Conservation (phyloP, 2,888 invertebrate genomes). For the Eucera pruinosa region DNA sequence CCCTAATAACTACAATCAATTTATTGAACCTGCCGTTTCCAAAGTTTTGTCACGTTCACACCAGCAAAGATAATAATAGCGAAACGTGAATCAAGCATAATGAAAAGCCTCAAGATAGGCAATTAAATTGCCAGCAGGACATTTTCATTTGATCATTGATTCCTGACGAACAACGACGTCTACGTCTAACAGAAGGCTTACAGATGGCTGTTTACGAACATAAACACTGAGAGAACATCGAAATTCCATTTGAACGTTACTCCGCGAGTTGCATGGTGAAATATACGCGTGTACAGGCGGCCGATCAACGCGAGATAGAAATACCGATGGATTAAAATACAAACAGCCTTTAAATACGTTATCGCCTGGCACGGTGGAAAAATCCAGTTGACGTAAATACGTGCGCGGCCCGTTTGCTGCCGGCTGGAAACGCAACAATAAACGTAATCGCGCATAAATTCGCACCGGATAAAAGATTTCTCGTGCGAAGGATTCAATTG, state of each 20-base stretch:
- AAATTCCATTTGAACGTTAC: conserved; percentile 29
- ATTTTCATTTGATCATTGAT: conserved; percentile 8
- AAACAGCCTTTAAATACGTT: conserved; percentile 20
- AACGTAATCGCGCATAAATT: conserved; percentile 40
- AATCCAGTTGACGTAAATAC: conserved; percentile 30
- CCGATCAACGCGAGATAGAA: conserved; percentile 13
- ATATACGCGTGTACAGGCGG: neutral
- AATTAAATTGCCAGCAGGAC: conserved; percentile 1
- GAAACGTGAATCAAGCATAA: neutral
- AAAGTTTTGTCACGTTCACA: neutral
- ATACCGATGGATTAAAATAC: conserved; percentile 24
- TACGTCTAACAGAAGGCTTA: neutral
- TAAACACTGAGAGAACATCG: conserved; percentile 14
- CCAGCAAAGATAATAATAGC: neutral
- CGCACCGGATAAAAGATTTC: conserved; percentile 44
- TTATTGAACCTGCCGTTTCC: neutral
- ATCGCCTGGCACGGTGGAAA: conserved; percentile 23
- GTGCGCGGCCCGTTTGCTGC: neutral
- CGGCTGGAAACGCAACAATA: conserved; percentile 10
- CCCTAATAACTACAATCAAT: neutral
- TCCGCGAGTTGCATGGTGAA: neutral
- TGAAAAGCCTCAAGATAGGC: neutral
- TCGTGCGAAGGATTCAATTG: conserved; percentile 33
- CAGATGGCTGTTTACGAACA: neutral
- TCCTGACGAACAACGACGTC: neutral